Conservation (phyloP, 2,113 vertebrate genomes). For the Candoia aspera region DNA sequence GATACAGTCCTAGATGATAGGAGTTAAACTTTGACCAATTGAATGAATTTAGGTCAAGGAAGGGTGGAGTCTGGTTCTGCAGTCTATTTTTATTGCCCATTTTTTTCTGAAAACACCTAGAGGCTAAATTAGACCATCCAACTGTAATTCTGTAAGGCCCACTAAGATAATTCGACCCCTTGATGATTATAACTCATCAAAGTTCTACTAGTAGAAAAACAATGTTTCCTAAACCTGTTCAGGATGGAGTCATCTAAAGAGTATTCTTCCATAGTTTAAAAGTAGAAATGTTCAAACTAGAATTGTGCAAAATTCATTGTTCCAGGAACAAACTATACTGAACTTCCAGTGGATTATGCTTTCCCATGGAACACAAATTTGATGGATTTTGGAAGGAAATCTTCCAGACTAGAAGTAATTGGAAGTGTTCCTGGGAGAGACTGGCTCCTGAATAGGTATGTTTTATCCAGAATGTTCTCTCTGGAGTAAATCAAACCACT, state of each 20-base stretch:
- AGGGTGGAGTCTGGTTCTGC: not conserved
- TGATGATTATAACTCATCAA: not conserved
- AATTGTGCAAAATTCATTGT: not conserved
- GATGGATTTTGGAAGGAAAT: not conserved
- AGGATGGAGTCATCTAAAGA: too few species aligned
- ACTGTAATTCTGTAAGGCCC: not conserved
- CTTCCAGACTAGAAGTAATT: not conserved
- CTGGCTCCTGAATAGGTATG: not conserved
- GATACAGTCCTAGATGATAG: not conserved
- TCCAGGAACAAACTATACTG: not conserved
- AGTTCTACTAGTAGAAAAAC: not conserved
- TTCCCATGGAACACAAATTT: not conserved
- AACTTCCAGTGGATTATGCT: not conserved
- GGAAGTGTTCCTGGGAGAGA: not conserved
- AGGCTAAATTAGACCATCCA: not conserved
- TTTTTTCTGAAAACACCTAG: not conserved
- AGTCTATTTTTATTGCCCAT: too few species aligned
- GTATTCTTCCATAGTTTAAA: not conserved
- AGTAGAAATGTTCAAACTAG: not conserved
- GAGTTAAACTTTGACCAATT: not conserved
- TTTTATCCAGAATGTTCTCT: not conserved
- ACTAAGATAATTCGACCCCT: not conserved
- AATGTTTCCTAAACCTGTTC: not conserved
- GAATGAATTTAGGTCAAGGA: not conserved
- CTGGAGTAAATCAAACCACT: not conserved